Base-by-base conservation (phyloP, 1,140 invertebrate species). In the Macrotrachela quadricornifera region DNA sequence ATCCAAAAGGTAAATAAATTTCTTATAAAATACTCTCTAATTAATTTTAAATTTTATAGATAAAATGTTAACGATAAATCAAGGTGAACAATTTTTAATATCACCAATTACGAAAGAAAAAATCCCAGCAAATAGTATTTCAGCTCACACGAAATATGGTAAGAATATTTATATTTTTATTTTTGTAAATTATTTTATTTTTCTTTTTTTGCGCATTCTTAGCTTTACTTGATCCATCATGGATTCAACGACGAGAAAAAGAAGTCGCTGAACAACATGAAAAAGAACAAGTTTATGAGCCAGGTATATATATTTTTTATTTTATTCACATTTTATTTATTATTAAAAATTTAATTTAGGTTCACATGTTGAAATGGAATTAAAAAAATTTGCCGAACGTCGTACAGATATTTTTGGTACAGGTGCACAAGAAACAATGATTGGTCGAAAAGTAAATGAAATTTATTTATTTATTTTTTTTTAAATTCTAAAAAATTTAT, bases 341-440 rank as follows among this genome's bases (percentile, higher is more conserved):
- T 8, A 36, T 8, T 30, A 30, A 30, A 30, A 44, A 15, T 43
- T 40, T 13, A 42, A 65, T 16, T 55, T 63, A 37, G 76, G 84
- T 17, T 79, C 84, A 18, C 84, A 86, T 16, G 95, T 99, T 61
- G 86, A 92, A 59, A 85, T 81, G 12, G 92, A 83, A 65, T 77
- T 97, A 60, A 94, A 92, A 65, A 80, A 90, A 62, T 73, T 99
- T 57, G 92, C 91, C 0, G 91, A 97, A 64, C 77, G 91, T 59
- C 85, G 94, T 81, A 95, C 92, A 4, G 94, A 99, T 78, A 99
- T 99, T 71, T 99, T 99, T 67, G 94, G 94, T 75, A 82, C 86
- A 53, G 92, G 91, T 57, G 64, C 62, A 42, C 90, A 96, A 68
- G 92, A 97, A 75, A 94, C 91, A 0, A 83, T 85, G 2, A 97